Percentiles rank a stretch among this genome's conserved stretches.
Evolutionary conservation across 2,113 vertebrate species (phyloP).

Genomic region (Alosa alosa): DNA sequence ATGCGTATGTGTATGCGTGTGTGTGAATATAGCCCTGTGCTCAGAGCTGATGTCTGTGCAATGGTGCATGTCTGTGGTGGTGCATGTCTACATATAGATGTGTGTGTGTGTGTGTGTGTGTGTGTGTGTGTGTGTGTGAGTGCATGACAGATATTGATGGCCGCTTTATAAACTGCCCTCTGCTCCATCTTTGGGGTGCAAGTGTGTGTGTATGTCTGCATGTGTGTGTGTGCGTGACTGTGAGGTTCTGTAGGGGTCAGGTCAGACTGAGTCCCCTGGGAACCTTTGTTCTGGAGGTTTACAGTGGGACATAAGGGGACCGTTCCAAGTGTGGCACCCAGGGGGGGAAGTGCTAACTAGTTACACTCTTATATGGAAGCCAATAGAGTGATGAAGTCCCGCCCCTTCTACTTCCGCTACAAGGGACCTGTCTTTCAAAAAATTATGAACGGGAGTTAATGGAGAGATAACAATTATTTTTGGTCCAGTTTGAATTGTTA

Average conservation of each 20-base stretch:
- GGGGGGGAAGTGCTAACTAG: conserved; percentile 71
- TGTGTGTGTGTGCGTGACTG: conserved; percentile 67
- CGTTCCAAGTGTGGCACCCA: conserved; percentile 71
- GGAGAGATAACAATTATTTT: no score
- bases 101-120: not conserved
- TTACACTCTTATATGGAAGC: conserved; percentile 60
- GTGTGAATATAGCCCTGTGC: not conserved
- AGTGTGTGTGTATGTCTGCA: conserved; percentile 56
- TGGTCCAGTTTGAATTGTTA: no score
- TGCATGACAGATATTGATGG: conserved; percentile 65
- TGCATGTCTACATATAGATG: not conserved
- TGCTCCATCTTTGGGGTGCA: conserved; percentile 64
- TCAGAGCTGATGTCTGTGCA: not conserved
- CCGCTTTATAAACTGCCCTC: conserved; percentile 73
- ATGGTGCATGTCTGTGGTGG: not conserved
- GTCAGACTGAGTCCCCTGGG: conserved; percentile 66
- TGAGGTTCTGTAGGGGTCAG: conserved; percentile 71
- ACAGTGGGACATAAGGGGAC: conserved; percentile 74
- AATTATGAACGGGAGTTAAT: no score
- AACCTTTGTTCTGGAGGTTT: conserved; percentile 72
- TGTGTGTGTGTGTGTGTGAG: not conserved
- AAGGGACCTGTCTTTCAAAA: no score
- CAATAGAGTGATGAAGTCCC: no score
- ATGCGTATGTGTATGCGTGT: not conserved
- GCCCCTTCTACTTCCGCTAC: no score